Base-by-base conservation (phyloP, 2,113 vertebrate genomes). In the Megatriorchis doriae region DNA sequence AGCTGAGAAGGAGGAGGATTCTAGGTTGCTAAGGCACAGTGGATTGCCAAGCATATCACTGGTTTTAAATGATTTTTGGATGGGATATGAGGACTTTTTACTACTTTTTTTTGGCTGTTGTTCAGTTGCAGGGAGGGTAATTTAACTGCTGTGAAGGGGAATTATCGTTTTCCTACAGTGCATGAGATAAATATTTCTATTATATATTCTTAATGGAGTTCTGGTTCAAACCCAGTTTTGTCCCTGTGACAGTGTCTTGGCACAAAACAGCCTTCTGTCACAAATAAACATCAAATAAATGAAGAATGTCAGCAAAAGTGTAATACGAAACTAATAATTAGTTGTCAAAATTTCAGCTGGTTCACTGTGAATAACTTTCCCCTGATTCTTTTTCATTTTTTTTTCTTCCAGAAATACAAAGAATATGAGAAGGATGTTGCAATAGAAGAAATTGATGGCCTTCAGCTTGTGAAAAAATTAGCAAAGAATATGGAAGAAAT, bases 401-500 rank as follows among this genome's bases (percentile, higher is more conserved):
- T 17, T 95, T 85, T 90, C 22, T 97, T 98, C 50, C 97, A 99
- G 99, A 99, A 99, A 98, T 99, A 99, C 94, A 99, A 99, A 98
- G 99, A 99, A 91, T 99, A 99, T 95, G 99, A 99, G 95, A 99
- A 99, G 11, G 99, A 99, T 2, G 99, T 99, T 77, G 97, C 98
- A 55, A 98, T 99, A 97, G 99, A 99, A 96, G 99, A 99, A 97
- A 99, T 99, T 3, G 99, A 99, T 92, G 99, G 99, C 38, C 98
- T 99, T 90, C 98, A 98, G 29, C 98, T 99, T 91, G 99, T 99
- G 72, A 99, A 99, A 95, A 99, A 98, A 89, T 97, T 99, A 96
- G 99, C 99, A 52, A 99, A 99, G 94, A 99, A 99, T 97, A 99
- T 99, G 99, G 99, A 99, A 96, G 99, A 99, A 97, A 99, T 99